Base-by-base conservation (phyloP, 2,888 invertebrate genomes). In the Osmoderma eremita region DNA sequence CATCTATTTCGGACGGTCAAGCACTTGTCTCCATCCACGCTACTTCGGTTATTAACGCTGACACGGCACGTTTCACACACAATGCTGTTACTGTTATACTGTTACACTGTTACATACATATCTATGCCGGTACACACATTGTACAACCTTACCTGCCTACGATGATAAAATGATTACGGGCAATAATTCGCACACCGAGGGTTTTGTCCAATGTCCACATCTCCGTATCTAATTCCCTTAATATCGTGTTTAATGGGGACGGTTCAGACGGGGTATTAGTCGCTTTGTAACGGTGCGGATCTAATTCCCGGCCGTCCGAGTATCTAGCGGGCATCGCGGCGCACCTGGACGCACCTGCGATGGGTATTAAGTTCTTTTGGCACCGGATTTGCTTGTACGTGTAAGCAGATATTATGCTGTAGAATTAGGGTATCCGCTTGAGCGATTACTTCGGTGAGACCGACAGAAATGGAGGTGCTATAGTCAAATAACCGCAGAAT, bases 181-280 rank as follows among this genome's bases (percentile, higher is more conserved):
- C 15, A 51, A 51, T 51, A 51, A 51, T 51, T 30, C 30, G 30
- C 24, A 51, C 50, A 30, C 30, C 15, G 30, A 30, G 24, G 24
- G 30, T 30, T 51, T 51, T 15, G 50, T 51, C n/a, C 30, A 6
- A 15, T 24, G 15, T 30, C 30, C 50, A 30, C 13, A 24, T 36
- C 13, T 30, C 24, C 50, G 50, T 51, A 15, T 22, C 50, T 51
- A 51, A 51, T 51, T 24, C 30, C 6, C 15, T 51, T 51, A 51
- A 51, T 22, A 24, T 51, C 50, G 24, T 30, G 50, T 51, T 51
- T 51, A 51, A 51, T 51, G 50, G 50, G 20, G 20, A 20, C 18
- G 49, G 30, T 30, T 30, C 30, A 30, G 30, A 30, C 30, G 6
- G 10, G 50, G 50, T 51, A 24, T 30, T 30, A 30, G 24, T 30